phyloP scores from a whole-genome alignment of 2,797 vertebrate species.

The Pipistrellus kuhlii region DNA sequence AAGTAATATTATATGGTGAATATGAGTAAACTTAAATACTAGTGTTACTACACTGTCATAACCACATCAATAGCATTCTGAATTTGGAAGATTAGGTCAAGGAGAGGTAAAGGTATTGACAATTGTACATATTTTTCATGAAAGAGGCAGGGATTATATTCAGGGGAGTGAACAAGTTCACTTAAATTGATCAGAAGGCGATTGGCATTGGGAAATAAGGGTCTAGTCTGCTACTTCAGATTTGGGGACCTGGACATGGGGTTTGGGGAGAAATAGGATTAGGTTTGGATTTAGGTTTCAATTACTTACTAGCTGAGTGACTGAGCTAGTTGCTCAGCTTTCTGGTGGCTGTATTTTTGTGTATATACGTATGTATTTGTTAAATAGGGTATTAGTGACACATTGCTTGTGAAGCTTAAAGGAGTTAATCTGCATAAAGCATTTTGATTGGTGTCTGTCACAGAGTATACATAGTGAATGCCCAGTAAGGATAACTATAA shows the following conservation, averaged over 20 bases:
- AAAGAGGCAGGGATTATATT: not conserved
- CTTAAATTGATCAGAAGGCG: not conserved
- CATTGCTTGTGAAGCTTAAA: not conserved
- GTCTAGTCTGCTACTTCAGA: not conserved
- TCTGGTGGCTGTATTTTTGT: not conserved
- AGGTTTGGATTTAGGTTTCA: not conserved
- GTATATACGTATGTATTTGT: not conserved
- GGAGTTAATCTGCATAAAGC: not conserved
- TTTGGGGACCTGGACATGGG: not conserved
- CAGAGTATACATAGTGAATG: not conserved
- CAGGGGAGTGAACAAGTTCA: not conserved
- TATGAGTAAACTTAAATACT: not conserved
- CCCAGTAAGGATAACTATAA: not conserved
- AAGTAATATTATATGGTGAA: not conserved
- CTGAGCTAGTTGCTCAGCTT: not conserved
- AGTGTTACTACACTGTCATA: not conserved
- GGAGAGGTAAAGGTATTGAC: not conserved
- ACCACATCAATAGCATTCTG: not conserved
- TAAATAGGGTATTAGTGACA: not conserved
- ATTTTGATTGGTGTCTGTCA: not conserved
- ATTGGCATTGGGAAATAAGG: not conserved
- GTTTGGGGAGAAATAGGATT: not conserved
- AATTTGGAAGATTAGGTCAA: not conserved
- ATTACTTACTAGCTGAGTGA: not conserved
- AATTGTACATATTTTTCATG: not conserved